A percentile compares a stretch with the other conserved stretches of the same genome.
These are phyloP conservation scores for Seira musarum DNA, from an alignment of 2,888 invertebrate species.

Conservation along the genomic window DNA sequence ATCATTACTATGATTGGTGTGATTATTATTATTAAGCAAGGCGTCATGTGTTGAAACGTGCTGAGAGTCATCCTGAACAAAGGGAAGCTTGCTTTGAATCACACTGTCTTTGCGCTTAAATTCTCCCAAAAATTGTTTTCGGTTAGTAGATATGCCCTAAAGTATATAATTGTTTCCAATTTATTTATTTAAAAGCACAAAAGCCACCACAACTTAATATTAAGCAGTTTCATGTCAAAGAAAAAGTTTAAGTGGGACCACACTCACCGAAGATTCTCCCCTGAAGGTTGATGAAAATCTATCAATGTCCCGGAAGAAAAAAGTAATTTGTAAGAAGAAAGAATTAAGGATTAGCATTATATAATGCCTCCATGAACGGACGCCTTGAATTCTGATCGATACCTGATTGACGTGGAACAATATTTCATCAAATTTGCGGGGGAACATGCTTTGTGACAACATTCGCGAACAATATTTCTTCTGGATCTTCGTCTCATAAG, in stretches of 20 bases:
- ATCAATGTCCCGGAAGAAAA: neutral
- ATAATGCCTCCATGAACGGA: neutral
- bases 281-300: neutral
- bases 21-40: too few species aligned
- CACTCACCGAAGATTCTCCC: neutral
- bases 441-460: constrained; percentile 41
- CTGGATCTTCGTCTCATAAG: constrained; percentile 25
- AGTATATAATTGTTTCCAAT: neutral
- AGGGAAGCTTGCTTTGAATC: neutral
- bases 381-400: neutral
- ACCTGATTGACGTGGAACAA: constrained; percentile 29
- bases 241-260: neutral
- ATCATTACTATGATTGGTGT: too few species aligned
- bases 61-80: too few species aligned
- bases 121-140: neutral
- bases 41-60: too few species aligned
- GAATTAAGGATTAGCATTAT: neutral
- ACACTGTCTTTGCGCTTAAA: neutral
- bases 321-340: neutral
- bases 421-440: constrained; percentile 28
- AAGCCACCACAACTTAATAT: neutral
- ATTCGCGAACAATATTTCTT: constrained; percentile 51
- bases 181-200: neutral
- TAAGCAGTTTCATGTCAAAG: neutral
- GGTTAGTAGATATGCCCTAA: neutral